Percentiles rank a stretch among this genome's conserved stretches.
phyloP scores from a whole-genome alignment of 1,140 invertebrate species.

The Musca vetustissima region DNA sequence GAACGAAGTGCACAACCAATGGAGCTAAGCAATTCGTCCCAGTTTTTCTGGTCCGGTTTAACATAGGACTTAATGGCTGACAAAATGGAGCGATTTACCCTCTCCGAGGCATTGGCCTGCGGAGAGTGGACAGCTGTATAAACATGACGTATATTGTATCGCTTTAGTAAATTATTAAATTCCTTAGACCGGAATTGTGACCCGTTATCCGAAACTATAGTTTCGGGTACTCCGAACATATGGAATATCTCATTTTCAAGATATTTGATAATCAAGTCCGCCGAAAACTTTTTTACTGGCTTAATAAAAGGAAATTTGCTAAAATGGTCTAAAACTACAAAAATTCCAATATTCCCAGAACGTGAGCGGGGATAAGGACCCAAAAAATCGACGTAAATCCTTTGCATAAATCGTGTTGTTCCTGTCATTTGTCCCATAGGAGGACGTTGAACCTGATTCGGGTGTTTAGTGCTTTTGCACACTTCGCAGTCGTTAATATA shows the following conservation, averaged over 20 bases:
- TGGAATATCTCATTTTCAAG: neutral
- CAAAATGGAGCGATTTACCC: constrained; percentile 16
- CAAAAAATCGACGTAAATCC: neutral
- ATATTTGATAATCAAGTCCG: constrained; percentile 2
- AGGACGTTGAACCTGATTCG: neutral
- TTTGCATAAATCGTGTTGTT: neutral
- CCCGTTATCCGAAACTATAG: constrained; percentile 26
- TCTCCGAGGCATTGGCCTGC: constrained; percentile 23
- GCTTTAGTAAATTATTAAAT: neutral
- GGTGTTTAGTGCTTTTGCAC: neutral
- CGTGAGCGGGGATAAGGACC: neutral
- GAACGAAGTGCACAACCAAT: constrained; percentile 10
- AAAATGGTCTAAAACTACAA: neutral
- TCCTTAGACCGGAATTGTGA: constrained; percentile 22
- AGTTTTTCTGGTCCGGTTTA: constrained; percentile 1
- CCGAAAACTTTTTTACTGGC: constrained; percentile 1
- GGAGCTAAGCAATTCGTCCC: neutral
- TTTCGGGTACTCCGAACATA: constrained; percentile 23
- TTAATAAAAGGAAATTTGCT: neutral
- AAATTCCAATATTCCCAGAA: neutral
- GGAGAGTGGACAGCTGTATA: constrained; percentile 6
- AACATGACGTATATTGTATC: constrained; percentile 9
- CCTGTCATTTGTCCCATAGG: neutral
- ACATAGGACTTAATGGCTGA: neutral
- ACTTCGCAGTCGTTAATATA: neutral